Conservation (phyloP, 2,113 vertebrate species). For the Zosterops japonicus region DNA sequence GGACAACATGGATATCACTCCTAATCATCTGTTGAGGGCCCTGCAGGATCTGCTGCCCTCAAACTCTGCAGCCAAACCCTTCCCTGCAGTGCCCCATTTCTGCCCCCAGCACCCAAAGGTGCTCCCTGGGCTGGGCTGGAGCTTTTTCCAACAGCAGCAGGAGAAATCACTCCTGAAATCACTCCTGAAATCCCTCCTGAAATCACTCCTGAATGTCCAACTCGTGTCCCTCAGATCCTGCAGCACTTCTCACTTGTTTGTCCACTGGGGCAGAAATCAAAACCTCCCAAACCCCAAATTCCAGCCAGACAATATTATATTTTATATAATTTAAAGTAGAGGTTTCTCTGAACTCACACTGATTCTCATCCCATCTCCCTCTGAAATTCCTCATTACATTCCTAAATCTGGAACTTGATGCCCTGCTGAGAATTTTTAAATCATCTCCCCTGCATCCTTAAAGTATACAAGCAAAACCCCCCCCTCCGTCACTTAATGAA, state of each 20-base stretch:
- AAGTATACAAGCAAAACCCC: constrained; percentile 3
- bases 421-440: constrained; percentile 23
- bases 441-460: background rate
- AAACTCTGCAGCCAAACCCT: background rate
- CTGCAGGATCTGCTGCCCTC: background rate
- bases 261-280: rapidly evolving
- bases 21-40: background rate
- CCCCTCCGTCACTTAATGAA: constrained; percentile 43
- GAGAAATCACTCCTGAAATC: background rate
- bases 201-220: background rate
- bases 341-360: background rate
- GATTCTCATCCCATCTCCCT: background rate
- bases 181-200: rapidly evolving
- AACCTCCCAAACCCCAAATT: background rate
- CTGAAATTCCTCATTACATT: background rate
- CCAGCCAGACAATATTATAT: background rate
- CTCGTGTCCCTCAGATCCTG: background rate
- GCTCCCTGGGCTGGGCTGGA: background rate
- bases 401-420: background rate
- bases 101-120: background rate
- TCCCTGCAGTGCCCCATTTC: too few species aligned
- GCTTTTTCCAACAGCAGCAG: rapidly evolving
- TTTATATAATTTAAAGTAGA: too few species aligned
- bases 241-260: background rate
- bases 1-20: background rate